Conservation (phyloP, 2,797 vertebrate species). For the Eupleurogrammus muticus region DNA sequence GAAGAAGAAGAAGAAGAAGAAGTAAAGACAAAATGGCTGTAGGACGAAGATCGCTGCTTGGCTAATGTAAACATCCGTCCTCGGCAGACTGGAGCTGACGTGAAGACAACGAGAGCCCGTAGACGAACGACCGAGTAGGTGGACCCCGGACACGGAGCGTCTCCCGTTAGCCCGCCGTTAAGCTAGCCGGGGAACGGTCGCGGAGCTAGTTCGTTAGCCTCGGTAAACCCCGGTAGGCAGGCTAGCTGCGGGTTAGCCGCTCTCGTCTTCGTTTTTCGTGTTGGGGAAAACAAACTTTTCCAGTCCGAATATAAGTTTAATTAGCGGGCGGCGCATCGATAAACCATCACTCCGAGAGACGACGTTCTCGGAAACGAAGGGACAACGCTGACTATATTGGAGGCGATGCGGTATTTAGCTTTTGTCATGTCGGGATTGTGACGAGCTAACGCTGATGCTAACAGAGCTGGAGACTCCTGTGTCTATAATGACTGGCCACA, state of each 20-base stretch:
- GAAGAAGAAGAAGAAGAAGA: slow-evolving; percentile 48
- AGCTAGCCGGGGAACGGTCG: no score
- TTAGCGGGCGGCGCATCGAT: not conserved
- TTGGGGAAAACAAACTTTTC: not conserved
- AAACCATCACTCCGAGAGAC: not conserved
- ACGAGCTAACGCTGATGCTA: slow-evolving; percentile 42
- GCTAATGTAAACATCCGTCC: slow-evolving; percentile 64
- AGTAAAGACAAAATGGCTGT: slow-evolving; percentile 65
- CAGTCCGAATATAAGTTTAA: not conserved
- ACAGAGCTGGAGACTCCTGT: not conserved
- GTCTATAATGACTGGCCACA: not conserved
- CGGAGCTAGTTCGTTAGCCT: not conserved
- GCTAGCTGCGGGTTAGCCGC: slow-evolving; percentile 29
- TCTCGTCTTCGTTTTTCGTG: not conserved
- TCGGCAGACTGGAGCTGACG: slow-evolving; percentile 37
- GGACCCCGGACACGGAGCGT: not conserved
- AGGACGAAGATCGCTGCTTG: slow-evolving; percentile 46
- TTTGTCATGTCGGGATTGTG: not conserved
- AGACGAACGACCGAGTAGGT: slow-evolving; percentile 54
- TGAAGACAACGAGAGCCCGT: slow-evolving; percentile 28
- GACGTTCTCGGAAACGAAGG: not conserved
- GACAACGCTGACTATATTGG: not conserved
- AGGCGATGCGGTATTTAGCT: not conserved
- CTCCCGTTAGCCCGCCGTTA: not conserved
- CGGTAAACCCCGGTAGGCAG: not conserved